Percentiles rank a stretch among this genome's conserved stretches.
Evolutionary conservation across 2,888 invertebrate genomes (phyloP).

Genomic region (Thysanoteuthis rhombus): DNA sequence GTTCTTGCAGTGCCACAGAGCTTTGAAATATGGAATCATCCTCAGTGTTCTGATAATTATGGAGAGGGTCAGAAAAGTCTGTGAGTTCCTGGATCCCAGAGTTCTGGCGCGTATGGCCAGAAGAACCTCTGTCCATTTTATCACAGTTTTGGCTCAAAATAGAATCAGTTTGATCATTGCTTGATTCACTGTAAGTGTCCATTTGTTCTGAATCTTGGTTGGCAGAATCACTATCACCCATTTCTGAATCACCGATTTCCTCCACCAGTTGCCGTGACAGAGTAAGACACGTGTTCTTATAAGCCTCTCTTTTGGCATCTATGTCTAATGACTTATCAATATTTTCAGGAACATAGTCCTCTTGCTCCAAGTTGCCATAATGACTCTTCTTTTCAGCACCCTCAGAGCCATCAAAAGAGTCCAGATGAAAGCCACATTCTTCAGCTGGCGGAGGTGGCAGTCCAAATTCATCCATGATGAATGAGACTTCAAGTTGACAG

Average conservation of each 20-base stretch:
- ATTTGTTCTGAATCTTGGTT: background rate
- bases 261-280: background rate
- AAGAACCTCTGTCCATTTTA: background rate
- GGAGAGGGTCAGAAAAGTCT: constrained; percentile 78
- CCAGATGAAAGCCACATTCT: constrained; percentile 37
- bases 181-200: background rate
- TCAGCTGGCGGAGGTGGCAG: constrained; percentile 72
- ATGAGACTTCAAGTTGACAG: constrained; percentile 90
- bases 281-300: background rate
- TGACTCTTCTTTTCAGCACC: constrained; percentile 15
- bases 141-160: background rate
- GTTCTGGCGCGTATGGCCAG: constrained; percentile 27
- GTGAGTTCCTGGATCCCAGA: constrained; percentile 45
- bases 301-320: background rate
- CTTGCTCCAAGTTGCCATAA: background rate
- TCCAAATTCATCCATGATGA: constrained; percentile 87
- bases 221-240: constrained; percentile 18
- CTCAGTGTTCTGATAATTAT: constrained; percentile 70
- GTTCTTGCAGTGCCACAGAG: constrained; percentile 47
- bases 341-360: background rate
- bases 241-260: background rate
- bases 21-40: constrained; percentile 65
- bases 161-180: background rate
- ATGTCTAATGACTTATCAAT: background rate
- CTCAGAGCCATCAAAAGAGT: constrained; percentile 32